Evolutionary conservation across 2,888 invertebrate species (phyloP).

Genomic region (Dryocosmus kuriphilus): DNA sequence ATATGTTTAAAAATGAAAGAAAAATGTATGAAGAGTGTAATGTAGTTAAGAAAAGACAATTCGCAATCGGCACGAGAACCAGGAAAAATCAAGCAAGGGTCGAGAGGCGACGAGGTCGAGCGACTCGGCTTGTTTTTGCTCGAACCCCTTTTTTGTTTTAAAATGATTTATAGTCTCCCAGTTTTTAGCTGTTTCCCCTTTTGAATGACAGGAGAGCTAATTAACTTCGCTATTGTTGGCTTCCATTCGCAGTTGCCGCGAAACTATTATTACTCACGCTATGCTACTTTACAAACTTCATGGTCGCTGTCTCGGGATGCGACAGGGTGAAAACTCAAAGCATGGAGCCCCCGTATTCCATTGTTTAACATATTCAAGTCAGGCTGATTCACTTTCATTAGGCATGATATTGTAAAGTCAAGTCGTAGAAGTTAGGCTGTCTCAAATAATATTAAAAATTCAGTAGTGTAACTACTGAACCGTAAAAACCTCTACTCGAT

Average conservation of each 20-base stretch:
- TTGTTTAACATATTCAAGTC: constrained; percentile 27
- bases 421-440: background rate
- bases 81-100: constrained; percentile 28
- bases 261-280: constrained; percentile 71
- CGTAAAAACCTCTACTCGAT: background rate
- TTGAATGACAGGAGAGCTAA: constrained; percentile 73
- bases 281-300: constrained; percentile 64
- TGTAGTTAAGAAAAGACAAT: constrained; percentile 32
- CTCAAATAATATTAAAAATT: background rate
- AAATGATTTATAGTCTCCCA: constrained; percentile 70
- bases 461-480: background rate
- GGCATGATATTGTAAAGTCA: background rate
- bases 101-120: constrained; percentile 53
- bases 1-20: background rate
- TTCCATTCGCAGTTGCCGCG: constrained; percentile 59
- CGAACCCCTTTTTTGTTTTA: constrained; percentile 32
- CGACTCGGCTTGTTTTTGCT: constrained; percentile 41
- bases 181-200: constrained; percentile 68
- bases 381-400: constrained; percentile 6
- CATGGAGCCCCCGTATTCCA: constrained; percentile 39
- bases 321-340: constrained; percentile 56
- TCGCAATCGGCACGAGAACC: constrained; percentile 28
- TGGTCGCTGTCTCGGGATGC: constrained; percentile 65
- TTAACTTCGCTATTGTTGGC: constrained; percentile 73
- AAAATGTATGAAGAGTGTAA: constrained; percentile 20